phyloP scores from a whole-genome alignment of 2,888 invertebrate species.

The Gibbula magus region DNA sequence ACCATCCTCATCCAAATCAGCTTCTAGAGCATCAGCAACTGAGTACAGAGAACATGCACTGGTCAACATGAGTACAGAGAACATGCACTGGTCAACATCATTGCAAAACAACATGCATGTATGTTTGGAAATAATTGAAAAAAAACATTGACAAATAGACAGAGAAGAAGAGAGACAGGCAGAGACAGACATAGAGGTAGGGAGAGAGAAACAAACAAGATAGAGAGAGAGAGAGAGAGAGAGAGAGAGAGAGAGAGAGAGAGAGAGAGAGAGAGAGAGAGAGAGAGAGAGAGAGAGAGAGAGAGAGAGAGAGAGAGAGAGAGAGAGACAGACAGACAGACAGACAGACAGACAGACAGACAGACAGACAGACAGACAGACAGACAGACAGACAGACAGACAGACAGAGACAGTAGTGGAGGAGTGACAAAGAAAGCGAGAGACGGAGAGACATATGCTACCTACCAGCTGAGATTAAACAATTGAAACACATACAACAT shows the following conservation, averaged over 20 bases:
- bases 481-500: too few relatives aligned
- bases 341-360: neutral
- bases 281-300: neutral
- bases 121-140: neutral
- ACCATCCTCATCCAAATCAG: neutral
- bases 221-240: neutral
- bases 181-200: neutral
- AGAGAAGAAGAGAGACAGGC: neutral
- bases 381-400: neutral
- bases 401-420: neutral
- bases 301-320: neutral
- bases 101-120: neutral
- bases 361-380: constrained; percentile 20
- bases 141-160: neutral
- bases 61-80: neutral
- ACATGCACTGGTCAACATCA: neutral
- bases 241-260: neutral
- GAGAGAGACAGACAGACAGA: neutral
- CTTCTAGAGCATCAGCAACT: neutral
- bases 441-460: too few relatives aligned
- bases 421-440: too few relatives aligned
- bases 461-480: too few relatives aligned
- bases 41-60: neutral
- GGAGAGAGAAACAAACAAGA: neutral
- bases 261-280: neutral